Base-by-base conservation (phyloP, 2,888 invertebrate genomes). In the Pinctada fucata region DNA sequence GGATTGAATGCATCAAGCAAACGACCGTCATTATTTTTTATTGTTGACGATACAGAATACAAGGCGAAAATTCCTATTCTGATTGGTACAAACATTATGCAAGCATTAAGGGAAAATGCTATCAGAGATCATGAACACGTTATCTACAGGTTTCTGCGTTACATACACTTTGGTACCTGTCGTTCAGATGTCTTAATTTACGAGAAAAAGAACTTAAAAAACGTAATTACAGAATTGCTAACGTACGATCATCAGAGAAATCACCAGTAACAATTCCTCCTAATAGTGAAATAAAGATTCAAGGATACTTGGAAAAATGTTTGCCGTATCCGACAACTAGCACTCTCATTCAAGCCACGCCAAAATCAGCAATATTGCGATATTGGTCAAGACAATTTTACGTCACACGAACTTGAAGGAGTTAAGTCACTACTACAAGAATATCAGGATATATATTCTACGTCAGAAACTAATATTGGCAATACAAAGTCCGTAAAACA, bases 11-110 rank as follows among this genome's bases (percentile, higher is more conserved):
- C 50, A 74, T 65, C 49, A 13, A 31, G 2, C 64, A 52, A 3
- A n/a, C 71, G 52, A 31, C 73, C 16, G 48, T 58, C 69, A 78
- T 16, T 82, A 81, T 72, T 82, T 75, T 2, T 48, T 16, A 5
- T 71, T 16, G 71, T 71, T 51, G 48, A 45, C 3, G 51, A 71
- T 71, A 71, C 48, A 4, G 71, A 51, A n/a, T 82, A 75, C 73
- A 77, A 72, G 5, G 47, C 3, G 2, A 76, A 51, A 13, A 80
- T 79, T 10, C 82, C 81, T 6, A 45, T 82, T 1, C 67, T 82
- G 3, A 3, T 82, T 10, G 84, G 84, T 8, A 81, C 82, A 3
- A 84, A 84, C 64, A 66, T 82, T 8, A 49, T 84, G 10, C 8
- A 75, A 4, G 79, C 75, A 67, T 49, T 81, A 10, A 64, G 76